These are phyloP conservation scores for Ormyrus nitidulus DNA, from an alignment of 2,888 invertebrate genomes.

Conservation along the genomic window DNA sequence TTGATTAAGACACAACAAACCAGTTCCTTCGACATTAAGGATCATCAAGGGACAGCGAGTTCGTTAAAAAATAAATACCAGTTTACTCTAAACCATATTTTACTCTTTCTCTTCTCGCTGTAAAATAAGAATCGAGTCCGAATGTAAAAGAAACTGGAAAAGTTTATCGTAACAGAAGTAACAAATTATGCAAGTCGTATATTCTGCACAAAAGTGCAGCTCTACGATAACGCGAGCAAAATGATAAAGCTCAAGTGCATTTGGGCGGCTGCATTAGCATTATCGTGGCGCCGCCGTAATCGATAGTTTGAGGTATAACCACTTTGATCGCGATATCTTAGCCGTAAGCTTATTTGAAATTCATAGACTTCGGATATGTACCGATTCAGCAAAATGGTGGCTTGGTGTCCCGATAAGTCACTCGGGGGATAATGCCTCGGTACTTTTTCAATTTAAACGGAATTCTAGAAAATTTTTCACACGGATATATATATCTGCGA, in stretches of 20 bases:
- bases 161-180: not conserved
- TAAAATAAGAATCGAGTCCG: slow-evolving; percentile 5
- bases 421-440: not conserved
- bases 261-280: slow-evolving; percentile 45
- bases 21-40: slow-evolving; percentile 18
- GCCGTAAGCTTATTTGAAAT: slow-evolving; percentile 48
- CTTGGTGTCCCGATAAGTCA: slow-evolving; percentile 19
- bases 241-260: slow-evolving; percentile 35
- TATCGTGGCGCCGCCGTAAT: slow-evolving; percentile 45
- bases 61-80: slow-evolving; percentile 13
- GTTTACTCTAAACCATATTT: slow-evolving; percentile 22
- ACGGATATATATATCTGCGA: too few relatives aligned
- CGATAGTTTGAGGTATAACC: slow-evolving; percentile 49
- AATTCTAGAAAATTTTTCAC: not conserved
- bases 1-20: slow-evolving; percentile 24
- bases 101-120: slow-evolving; percentile 11
- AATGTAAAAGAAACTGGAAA: not conserved
- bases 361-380: slow-evolving; percentile 47
- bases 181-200: slow-evolving; percentile 8
- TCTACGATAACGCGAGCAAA: slow-evolving; percentile 14
- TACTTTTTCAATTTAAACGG: slow-evolving; percentile 6
- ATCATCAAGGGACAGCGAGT: slow-evolving; percentile 34
- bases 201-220: not conserved
- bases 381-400: slow-evolving; percentile 31
- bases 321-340: slow-evolving; percentile 42